A percentile compares a stretch with the other conserved stretches of the same genome.
Conservation (phyloP, 2,113 vertebrate genomes). For the Macquaria australasica region DNA sequence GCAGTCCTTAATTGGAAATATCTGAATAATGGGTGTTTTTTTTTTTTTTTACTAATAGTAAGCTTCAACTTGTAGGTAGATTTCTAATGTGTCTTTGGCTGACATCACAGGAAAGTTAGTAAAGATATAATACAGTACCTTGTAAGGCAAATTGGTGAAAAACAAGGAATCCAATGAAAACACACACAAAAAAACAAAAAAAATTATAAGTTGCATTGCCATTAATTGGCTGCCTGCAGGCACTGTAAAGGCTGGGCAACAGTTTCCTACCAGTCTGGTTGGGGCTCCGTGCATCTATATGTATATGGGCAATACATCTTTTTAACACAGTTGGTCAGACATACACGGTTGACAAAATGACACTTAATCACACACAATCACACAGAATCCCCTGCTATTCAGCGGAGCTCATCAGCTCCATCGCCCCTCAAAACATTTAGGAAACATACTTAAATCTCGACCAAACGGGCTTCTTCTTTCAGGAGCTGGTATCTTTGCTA, state of each 20-base stretch:
- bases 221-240: slow-evolving; percentile 59
- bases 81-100: slow-evolving; percentile 83
- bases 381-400: slow-evolving; percentile 24
- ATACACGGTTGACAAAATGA: slow-evolving; percentile 26
- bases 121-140: slow-evolving; percentile 68
- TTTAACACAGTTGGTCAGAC: slow-evolving; percentile 41
- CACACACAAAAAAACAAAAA: slow-evolving; percentile 16
- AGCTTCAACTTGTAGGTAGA: slow-evolving; percentile 70
- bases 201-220: slow-evolving; percentile 50
- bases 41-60: slow-evolving; percentile 5
- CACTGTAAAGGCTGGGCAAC: slow-evolving; percentile 55
- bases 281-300: slow-evolving; percentile 5
- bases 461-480: background rate
- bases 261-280: slow-evolving; percentile 30
- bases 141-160: slow-evolving; percentile 82
- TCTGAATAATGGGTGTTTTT: slow-evolving; percentile 14
- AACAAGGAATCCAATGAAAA: slow-evolving; percentile 60
- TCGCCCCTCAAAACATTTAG: slow-evolving; percentile 1
- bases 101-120: slow-evolving; percentile 75
- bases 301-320: slow-evolving; percentile 24
- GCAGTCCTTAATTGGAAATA: background rate
- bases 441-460: background rate
- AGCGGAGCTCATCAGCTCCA: background rate
- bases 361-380: slow-evolving; percentile 18
- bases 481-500: slow-evolving; percentile 11